Conservation (phyloP, 2,113 vertebrate species). For the Strix aluco region DNA sequence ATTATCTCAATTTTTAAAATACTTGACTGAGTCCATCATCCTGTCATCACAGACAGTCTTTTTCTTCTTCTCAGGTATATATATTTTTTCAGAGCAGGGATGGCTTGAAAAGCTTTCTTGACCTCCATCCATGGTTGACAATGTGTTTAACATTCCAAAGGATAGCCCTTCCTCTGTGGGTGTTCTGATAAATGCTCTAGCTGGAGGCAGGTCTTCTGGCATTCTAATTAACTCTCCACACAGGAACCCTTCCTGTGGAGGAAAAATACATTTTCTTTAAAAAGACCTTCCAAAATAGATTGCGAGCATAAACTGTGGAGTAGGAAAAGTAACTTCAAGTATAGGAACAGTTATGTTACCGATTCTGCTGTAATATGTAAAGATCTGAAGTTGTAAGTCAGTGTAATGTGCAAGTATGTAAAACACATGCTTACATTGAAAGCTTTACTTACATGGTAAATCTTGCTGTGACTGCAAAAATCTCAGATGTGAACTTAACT, state of each 20-base stretch:
- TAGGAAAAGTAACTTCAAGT: background rate
- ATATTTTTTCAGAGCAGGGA: background rate
- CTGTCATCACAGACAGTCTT: background rate
- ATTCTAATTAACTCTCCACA: constrained; percentile 32
- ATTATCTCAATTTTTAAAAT: background rate
- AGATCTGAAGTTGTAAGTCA: background rate
- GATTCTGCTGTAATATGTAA: background rate
- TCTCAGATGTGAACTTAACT: background rate
- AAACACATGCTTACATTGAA: background rate
- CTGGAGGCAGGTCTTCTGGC: background rate
- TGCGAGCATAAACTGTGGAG: background rate
- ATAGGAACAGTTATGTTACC: background rate
- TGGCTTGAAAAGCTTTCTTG: background rate
- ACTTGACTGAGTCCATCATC: background rate
- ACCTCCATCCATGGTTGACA: background rate
- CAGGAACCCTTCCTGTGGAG: background rate
- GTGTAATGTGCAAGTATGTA: background rate
- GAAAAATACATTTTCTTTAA: background rate
- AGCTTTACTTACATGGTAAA: background rate
- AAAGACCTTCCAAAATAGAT: background rate
- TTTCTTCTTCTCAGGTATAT: background rate
- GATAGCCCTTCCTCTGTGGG: background rate
- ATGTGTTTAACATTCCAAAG: constrained; percentile 11
- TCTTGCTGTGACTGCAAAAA: background rate
- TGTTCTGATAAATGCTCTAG: background rate